A percentile compares a stretch with the other conserved stretches of the same genome.
Conservation (phyloP, 2,888 invertebrate species). For the Strigamia maritima region DNA sequence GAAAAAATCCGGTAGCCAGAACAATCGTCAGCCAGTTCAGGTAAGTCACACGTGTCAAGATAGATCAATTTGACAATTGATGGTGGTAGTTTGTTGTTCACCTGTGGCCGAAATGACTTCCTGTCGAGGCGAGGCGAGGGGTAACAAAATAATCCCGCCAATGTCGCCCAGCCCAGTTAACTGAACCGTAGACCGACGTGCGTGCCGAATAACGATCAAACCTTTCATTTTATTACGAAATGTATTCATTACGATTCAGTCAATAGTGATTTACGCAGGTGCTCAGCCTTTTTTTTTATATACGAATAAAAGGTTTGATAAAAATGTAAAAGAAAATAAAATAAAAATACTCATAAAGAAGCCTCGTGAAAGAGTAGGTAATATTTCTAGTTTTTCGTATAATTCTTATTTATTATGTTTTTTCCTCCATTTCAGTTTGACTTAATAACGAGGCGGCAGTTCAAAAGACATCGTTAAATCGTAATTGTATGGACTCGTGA, state of each 20-base stretch:
- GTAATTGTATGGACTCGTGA: slow-evolving; percentile 14
- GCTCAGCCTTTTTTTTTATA: background rate
- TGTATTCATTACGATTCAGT: background rate
- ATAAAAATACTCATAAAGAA: too few relatives aligned
- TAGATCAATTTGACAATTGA: slow-evolving; percentile 24
- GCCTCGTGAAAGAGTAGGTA: background rate
- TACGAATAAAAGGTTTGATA: background rate
- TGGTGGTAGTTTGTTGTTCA: slow-evolving; percentile 24
- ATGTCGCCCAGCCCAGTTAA: background rate
- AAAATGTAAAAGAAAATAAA: too few relatives aligned
- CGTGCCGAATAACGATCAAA: slow-evolving; percentile 1
- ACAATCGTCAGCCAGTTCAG: background rate
- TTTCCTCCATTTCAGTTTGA: background rate
- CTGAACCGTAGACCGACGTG: background rate
- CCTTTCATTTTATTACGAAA: background rate
- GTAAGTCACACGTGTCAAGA: slow-evolving; percentile 14
- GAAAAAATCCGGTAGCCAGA: background rate
- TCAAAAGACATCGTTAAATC: background rate
- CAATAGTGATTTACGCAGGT: slow-evolving; percentile 16
- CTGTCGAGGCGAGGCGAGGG: slow-evolving; percentile 1
- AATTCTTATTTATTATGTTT: slow-evolving; percentile 19
- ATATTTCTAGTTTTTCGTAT: background rate
- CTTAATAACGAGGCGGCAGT: slow-evolving; percentile 4
- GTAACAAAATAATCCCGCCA: slow-evolving; percentile 8
- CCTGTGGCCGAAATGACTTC: slow-evolving; percentile 25